Evolutionary conservation across 1,140 invertebrate genomes (phyloP), one percentile per base, ranked within the genome.

Genomic region (Tribolium madens): DNA sequence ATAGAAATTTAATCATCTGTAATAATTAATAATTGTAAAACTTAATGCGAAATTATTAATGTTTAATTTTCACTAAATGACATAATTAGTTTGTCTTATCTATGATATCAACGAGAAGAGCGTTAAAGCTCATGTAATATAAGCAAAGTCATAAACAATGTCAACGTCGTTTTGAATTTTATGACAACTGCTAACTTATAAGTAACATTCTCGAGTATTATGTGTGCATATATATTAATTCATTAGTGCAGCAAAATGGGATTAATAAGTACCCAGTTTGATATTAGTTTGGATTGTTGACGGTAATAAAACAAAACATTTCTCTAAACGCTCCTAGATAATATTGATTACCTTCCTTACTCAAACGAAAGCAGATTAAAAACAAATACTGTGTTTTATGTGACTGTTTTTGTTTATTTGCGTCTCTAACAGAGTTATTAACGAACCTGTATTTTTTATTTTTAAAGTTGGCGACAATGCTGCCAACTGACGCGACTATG

Each of bases 191-290:
- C 46, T 50, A 50, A 48, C 10, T 70, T 52, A 69, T 57, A 76
- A 76, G 60, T 50, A 26, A 48, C 74, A 72, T 50, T 72, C 42
- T 72, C 46, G 15, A 50, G 60, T 52, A 47, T 26, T 42, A 76
- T 21, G 60, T 69, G 46, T 76, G 60, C 74, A 76, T 76, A 76
- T 70, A 76, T 76, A 76, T 76, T 76, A 76, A 76, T 60, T 69
- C 64, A 69, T 76, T 76, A 69, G 13, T 26, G 31, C 15, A 71
- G 15, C 46, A 72, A 42, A 52, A 33, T 52, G 47, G 46, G 46
- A 50, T 64, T 64, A 33, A 33, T 64, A 64, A 57, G 52, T 26
- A 64, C 7, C 26, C 57, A 33, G 9, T 33, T 9, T 12, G 26
- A n/a, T 21, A 60, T 60, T n/a, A 26, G 9, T 26, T 17, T 26